phyloP scores from a whole-genome alignment of 2,113 vertebrate genomes.

The Alaudala cheleensis region DNA sequence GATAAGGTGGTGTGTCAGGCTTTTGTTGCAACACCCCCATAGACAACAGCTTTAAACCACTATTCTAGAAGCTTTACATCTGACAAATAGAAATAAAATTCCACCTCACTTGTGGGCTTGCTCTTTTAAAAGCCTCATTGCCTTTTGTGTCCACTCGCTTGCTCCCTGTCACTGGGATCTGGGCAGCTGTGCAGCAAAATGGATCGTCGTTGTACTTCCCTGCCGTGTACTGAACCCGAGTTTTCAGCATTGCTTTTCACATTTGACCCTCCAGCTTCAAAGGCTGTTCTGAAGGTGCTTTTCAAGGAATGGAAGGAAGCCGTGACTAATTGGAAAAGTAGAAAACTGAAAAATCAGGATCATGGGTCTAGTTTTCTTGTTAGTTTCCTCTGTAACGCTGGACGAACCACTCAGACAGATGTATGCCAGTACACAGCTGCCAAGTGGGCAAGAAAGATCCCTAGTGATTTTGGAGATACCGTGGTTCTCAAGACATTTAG shows the following conservation, averaged over 20 bases:
- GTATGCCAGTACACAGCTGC: background rate
- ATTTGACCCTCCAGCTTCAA: constrained; percentile 13
- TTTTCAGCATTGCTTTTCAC: background rate
- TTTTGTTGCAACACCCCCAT: background rate
- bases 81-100: background rate
- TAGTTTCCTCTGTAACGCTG: background rate
- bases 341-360: constrained; percentile 6
- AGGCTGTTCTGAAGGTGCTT: constrained; percentile 1
- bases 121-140: background rate
- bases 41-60: background rate
- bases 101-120: background rate
- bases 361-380: background rate
- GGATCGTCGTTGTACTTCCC: background rate
- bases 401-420: background rate
- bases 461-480: background rate
- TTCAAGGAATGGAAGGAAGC: background rate
- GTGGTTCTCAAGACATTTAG: background rate
- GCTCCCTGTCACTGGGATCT: background rate
- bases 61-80: background rate
- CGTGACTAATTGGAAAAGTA: constrained; percentile 16
- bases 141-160: background rate
- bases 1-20: background rate
- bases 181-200: background rate
- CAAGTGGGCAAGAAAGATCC: background rate
- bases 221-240: background rate